A percentile compares a stretch with the other conserved stretches of the same genome.
Conservation (phyloP, 2,797 vertebrate species). For the Spinus pinus region DNA sequence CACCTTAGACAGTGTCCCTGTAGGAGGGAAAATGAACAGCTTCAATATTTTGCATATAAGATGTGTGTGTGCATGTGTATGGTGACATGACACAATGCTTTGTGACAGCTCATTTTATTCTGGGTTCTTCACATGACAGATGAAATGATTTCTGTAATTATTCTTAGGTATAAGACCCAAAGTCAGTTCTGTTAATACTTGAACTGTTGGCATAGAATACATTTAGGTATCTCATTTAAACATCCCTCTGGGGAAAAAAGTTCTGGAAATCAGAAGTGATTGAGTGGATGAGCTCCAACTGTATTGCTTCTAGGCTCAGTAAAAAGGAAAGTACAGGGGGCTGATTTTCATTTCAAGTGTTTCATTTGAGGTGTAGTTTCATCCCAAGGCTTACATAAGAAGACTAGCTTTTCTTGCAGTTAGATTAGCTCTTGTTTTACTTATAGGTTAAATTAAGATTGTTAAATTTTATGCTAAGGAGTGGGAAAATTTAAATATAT, state of each 20-base stretch:
- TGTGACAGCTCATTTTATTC: conserved; percentile 51
- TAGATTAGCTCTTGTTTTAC: conserved; percentile 1
- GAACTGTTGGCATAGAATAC: conserved; percentile 18
- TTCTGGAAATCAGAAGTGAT: conserved; percentile 28
- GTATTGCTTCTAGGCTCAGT: not conserved
- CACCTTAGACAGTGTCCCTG: not conserved
- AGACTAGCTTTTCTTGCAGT: not conserved
- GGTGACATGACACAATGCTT: not conserved
- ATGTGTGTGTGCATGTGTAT: not conserved
- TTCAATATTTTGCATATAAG: not conserved
- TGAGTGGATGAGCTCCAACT: conserved; percentile 17
- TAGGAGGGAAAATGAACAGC: not conserved
- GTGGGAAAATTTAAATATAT: not conserved
- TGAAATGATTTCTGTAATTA: conserved; percentile 62
- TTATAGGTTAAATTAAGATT: not conserved
- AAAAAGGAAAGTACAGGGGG: not conserved
- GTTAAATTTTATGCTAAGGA: not conserved
- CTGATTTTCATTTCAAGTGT: conserved; percentile 24
- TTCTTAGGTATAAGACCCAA: conserved; percentile 18
- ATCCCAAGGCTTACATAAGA: not conserved
- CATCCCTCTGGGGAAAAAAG: conserved; percentile 35
- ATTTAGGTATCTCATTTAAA: conserved; percentile 32
- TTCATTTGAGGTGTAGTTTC: not conserved
- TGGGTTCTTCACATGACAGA: conserved; percentile 45
- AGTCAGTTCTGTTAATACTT: conserved; percentile 16